Percentiles rank a stretch among this genome's conserved stretches.
Evolutionary conservation across 1,140 invertebrate species (phyloP).

Genomic region (Tribolium madens): DNA sequence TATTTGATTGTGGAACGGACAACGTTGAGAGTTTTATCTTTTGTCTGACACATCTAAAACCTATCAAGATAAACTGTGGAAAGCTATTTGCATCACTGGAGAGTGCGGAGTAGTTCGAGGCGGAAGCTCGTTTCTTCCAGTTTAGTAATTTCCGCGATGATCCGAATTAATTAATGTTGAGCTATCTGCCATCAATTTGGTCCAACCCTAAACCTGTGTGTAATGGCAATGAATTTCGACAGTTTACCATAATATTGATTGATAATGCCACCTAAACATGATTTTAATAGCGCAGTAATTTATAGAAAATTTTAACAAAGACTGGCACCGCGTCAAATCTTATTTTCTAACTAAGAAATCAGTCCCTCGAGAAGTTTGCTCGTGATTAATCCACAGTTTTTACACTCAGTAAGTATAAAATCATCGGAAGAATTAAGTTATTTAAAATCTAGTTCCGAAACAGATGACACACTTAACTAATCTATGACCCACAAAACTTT

Average conservation of each 20-base stretch:
- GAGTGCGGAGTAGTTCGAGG: conserved; percentile 6
- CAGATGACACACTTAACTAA: not conserved
- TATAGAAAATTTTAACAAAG: not conserved
- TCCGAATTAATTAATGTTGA: conserved; percentile 33
- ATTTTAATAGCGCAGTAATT: not conserved
- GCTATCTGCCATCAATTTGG: conserved; percentile 10
- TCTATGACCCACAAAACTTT: not conserved
- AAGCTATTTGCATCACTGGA: conserved; percentile 30
- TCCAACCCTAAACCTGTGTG: conserved; percentile 3
- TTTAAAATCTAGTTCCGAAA: not conserved
- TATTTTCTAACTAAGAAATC: too few species aligned
- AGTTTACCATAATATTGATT: conserved; percentile 4
- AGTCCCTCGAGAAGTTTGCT: too few species aligned
- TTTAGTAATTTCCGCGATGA: conserved; percentile 34
- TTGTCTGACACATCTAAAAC: conserved; percentile 14
- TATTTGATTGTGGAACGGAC: not conserved
- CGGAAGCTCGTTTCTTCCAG: conserved; percentile 18
- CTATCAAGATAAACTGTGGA: conserved; percentile 22
- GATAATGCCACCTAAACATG: conserved; percentile 1
- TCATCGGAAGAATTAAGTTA: not conserved
- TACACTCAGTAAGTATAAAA: too few species aligned
- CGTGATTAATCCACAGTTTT: too few species aligned
- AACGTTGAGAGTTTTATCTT: conserved; percentile 4
- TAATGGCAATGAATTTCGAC: conserved; percentile 19
- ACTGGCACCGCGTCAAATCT: not conserved